phyloP scores from a whole-genome alignment of 1,140 invertebrate species.

The Tachypleus tridentatus region DNA sequence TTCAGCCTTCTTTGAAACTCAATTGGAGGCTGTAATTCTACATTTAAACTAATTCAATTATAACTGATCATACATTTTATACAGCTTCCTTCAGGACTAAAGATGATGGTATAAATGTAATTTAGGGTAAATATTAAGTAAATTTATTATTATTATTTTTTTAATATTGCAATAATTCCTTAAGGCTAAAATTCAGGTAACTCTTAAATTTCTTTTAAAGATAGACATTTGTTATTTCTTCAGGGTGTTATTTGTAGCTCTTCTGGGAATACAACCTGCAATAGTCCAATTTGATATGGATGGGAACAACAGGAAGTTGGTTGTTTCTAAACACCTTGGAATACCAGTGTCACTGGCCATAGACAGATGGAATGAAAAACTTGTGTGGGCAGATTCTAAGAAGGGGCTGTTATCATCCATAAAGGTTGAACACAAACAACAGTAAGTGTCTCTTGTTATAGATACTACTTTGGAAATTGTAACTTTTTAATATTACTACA shows the following conservation, averaged over 20 bases:
- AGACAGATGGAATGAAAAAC: slow-evolving; percentile 4
- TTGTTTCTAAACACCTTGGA: neutral
- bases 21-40: too few species aligned
- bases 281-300: slow-evolving; percentile 21
- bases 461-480: too few species aligned
- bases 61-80: too few species aligned
- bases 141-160: too few species aligned
- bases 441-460: neutral
- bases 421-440: slow-evolving; percentile 6
- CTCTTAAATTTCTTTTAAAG: too few species aligned
- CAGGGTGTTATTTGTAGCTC: slow-evolving; percentile 20
- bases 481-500: neutral
- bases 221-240: slow-evolving; percentile 3
- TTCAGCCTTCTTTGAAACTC: too few species aligned
- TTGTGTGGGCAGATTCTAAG: slow-evolving; percentile 23
- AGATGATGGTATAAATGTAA: too few species aligned
- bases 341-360: slow-evolving; percentile 14
- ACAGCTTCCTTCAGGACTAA: too few species aligned
- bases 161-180: too few species aligned
- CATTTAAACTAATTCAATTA: too few species aligned
- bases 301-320: slow-evolving; percentile 10
- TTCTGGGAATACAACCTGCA: slow-evolving; percentile 10
- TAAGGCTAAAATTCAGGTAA: too few species aligned
- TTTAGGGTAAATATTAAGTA: too few species aligned
- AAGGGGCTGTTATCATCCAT: slow-evolving; percentile 16